Base-by-base conservation (phyloP, 92 coral and sea anemone genomes). In the Isaurus tuberculatus region DNA sequence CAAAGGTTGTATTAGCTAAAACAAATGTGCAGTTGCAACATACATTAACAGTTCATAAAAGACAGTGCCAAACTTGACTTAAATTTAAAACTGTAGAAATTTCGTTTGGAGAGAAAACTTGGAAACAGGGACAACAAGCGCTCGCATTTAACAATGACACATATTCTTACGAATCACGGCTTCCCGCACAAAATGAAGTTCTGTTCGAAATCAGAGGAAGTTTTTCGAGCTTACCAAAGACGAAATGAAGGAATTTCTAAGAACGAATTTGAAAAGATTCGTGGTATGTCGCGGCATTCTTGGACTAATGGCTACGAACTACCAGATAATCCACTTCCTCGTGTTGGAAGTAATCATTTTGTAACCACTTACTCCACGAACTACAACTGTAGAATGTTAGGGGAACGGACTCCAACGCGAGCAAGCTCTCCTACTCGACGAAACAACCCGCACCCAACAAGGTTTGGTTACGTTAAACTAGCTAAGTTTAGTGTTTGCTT, bases 361-460 rank as follows among this genome's bases (percentile, higher is more conserved):
- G 90, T 87, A 16, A 91, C 94, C 0, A 95, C 98, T 2, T 95
- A 95, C 66, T 88, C 95, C 10, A 58, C 92, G 40, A 92, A 92
- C 48, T 93, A 91, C 75, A 91, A 92, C 75, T 87, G 86, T 78
- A 95, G 81, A 80, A 77, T 79, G 17, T 88, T 94, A 57, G 97
- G 87, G 36, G 91, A 90, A 70, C 69, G 63, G 14, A 96, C 98
- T 15, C 95, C 90, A 26, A 81, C 92, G 48, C 73, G 99, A 48
- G 92, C 98, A 7, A 92, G 97, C n/a, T 96, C 99, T n/a, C 99
- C 99, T 17, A 92, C 98, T 13, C 88, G 99, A 65, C 84, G 99
- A 80, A 96, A 96, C 65, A 96, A 96, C 61, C 99, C 99, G 8
- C 99, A 96, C 83, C 99, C 99, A 53, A 91, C 99, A 13, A 91